phyloP scores from a whole-genome alignment of 2,888 invertebrate species.

The Drosophila heteroneura region DNA sequence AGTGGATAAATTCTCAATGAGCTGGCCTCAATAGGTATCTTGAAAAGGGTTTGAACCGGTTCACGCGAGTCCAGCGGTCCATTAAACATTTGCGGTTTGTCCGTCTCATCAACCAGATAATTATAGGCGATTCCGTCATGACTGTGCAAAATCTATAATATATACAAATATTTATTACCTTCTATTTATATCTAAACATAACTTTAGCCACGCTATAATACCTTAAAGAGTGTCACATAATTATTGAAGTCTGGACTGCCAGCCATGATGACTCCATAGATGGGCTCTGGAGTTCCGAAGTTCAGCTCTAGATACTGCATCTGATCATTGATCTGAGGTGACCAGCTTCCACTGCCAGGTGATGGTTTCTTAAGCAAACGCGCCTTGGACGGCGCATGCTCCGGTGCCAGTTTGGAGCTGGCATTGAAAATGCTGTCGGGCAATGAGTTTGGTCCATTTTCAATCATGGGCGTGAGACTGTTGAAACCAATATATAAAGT shows the following conservation, averaged over 20 bases:
- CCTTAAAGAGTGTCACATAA: constrained; percentile 92
- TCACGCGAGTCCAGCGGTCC: constrained; percentile 89
- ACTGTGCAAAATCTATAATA: constrained; percentile 87
- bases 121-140: constrained; percentile 88
- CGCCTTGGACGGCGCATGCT: constrained; percentile 87
- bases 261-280: constrained; percentile 91
- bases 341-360: constrained; percentile 88
- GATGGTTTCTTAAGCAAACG: constrained; percentile 85
- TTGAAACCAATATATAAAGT: neutral
- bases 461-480: constrained; percentile 85
- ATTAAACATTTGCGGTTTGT: constrained; percentile 89
- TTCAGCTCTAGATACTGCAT: constrained; percentile 90
- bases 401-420: constrained; percentile 86
- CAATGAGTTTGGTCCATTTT: constrained; percentile 85
- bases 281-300: constrained; percentile 88
- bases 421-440: constrained; percentile 87
- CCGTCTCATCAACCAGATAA: constrained; percentile 87
- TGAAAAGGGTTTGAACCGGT: constrained; percentile 88
- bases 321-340: constrained; percentile 87
- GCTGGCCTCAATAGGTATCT: constrained; percentile 91
- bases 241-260: constrained; percentile 90
- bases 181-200: neutral
- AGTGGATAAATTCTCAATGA: constrained; percentile 90
- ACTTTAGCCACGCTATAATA: constrained; percentile 24
- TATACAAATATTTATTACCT: neutral